phyloP scores from a whole-genome alignment of 1,140 invertebrate species.

The Anastrepha ludens region DNA sequence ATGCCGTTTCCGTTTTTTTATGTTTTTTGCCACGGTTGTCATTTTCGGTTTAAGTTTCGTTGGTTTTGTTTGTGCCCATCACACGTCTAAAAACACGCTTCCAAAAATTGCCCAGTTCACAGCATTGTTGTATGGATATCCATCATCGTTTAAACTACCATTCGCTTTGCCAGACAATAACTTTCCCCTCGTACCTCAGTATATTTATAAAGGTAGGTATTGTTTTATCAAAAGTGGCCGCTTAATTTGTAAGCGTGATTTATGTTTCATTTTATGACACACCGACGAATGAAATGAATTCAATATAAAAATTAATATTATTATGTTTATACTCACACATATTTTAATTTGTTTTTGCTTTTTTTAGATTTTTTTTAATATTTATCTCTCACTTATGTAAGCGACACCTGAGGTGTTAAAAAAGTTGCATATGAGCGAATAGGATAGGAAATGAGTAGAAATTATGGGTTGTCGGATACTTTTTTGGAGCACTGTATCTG shows the following conservation, averaged over 20 bases:
- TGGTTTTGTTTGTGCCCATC: slow-evolving; percentile 29
- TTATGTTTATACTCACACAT: background rate
- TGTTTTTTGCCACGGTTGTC: background rate
- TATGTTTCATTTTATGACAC: background rate
- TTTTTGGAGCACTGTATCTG: too few relatives aligned
- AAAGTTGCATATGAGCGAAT: too few relatives aligned
- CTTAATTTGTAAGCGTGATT: background rate
- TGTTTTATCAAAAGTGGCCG: background rate
- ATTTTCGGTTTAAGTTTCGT: background rate
- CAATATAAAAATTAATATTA: background rate
- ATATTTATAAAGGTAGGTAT: background rate
- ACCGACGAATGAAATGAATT: background rate
- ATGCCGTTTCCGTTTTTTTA: background rate
- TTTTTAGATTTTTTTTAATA: too few relatives aligned
- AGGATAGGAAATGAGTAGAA: too few relatives aligned
- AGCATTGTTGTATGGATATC: background rate
- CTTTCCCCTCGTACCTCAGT: background rate
- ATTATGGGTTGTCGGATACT: too few relatives aligned
- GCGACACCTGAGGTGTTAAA: too few relatives aligned
- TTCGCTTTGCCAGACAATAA: background rate
- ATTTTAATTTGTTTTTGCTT: too few relatives aligned
- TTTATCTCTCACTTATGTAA: too few relatives aligned
- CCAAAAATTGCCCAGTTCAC: background rate
- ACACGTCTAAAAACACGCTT: background rate
- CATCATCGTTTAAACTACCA: background rate